Base-by-base conservation (phyloP, 2,888 invertebrate genomes). In the Heterodera filipjevi region DNA sequence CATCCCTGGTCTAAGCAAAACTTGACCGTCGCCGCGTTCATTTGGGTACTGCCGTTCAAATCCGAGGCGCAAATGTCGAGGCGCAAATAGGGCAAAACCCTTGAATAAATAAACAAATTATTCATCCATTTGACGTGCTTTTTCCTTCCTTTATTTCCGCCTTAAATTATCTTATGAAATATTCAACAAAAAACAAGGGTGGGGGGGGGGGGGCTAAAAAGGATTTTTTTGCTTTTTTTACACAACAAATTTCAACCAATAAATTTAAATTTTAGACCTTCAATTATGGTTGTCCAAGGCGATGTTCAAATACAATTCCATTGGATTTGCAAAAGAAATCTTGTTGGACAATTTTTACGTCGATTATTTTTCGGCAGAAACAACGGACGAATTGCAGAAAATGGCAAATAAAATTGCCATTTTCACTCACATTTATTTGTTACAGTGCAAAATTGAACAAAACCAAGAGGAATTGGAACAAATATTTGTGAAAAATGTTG, bases 391-490 rank as follows among this genome's bases (percentile, higher is more conserved):
- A 27, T 27, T 59, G 27, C 59, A 27, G 27, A n/a, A 59, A 59
- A 27, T 59, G 27, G 5, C 27, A 27, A n/a, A 27, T 3, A 59
- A 59, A 59, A 59, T 59, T 59, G 59, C 59, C n/a, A 59, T 59
- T 59, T 59, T 59, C 27, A 59, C 59, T 59, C 59, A 59, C 27
- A 59, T 59, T 59, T 59, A 59, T 59, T 59, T 59, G 59, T 6
- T 59, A 27, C n/a, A 59, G 5, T 59, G 59, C 59, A 59, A 59
- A 59, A 59, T 59, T n/a, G 27, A 59, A 1, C 59, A 59, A 59
- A 59, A 59, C 59, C n/a, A 22, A 59, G 8, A 59, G 1, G 27
- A 59, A 59, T 59, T 59, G 59, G 59, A 59, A 12, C 5, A 27
- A 6, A 30, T 59, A 3, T 27, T 59, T n/a, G 6, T n/a, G 10